Evolutionary conservation across 2,888 invertebrate genomes (phyloP).

Genomic region (Zaprionus lineosus): DNA sequence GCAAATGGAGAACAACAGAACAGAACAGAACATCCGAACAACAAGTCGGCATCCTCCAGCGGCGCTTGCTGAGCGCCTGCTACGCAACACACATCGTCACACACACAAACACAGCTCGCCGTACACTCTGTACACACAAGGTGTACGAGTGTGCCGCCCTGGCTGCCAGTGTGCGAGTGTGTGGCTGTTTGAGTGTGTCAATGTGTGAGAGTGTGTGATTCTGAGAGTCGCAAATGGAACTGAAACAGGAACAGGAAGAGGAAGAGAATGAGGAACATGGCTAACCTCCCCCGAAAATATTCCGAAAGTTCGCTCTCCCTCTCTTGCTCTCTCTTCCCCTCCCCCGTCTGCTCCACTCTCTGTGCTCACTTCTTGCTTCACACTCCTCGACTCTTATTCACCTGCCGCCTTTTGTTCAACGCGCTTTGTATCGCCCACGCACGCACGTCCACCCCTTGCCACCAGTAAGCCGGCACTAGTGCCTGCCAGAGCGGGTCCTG

Average conservation of each 20-base stretch:
- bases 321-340: not conserved
- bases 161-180: conserved; percentile 14
- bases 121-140: conserved; percentile 8
- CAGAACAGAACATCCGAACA: conserved; percentile 21
- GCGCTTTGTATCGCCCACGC: conserved; percentile 46
- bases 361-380: conserved; percentile 5
- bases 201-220: conserved; percentile 18
- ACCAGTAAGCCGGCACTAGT: conserved; percentile 22
- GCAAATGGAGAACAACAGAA: not conserved
- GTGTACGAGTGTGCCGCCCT: not conserved
- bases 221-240: no score
- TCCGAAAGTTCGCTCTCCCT: not conserved
- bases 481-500: conserved; percentile 24
- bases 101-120: conserved; percentile 62
- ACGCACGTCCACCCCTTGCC: conserved; percentile 22
- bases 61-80: conserved; percentile 65
- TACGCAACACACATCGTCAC: conserved; percentile 67
- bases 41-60: conserved; percentile 49
- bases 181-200: conserved; percentile 11
- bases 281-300: conserved; percentile 28
- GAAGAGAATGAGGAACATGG: conserved; percentile 18
- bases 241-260: conserved; percentile 21
- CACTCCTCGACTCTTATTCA: not conserved
- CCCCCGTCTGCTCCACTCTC: not conserved
- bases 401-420: conserved; percentile 43